These are phyloP conservation scores for Hippocampus barbouri DNA, from an alignment of 2,113 vertebrate genomes.

Conservation along the genomic window DNA sequence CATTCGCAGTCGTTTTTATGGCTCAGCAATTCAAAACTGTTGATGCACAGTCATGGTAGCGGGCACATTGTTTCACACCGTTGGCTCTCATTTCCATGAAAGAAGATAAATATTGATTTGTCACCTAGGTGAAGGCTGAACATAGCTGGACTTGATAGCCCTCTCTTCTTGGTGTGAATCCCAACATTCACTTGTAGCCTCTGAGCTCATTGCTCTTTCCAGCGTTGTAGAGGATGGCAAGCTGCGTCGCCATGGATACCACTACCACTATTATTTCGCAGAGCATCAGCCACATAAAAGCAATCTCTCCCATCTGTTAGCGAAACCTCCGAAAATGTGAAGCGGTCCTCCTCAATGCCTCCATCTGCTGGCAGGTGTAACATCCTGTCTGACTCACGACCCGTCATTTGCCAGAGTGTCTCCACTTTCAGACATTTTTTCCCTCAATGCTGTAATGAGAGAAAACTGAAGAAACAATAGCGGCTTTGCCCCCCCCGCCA, in stretches of 20 bases:
- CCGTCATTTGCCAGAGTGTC: conserved; percentile 46
- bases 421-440: conserved; percentile 17
- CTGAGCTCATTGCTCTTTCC: conserved; percentile 36
- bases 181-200: conserved; percentile 19
- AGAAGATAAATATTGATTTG: conserved; percentile 31
- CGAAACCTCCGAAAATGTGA: conserved; percentile 29
- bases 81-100: conserved; percentile 4
- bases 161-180: conserved; percentile 41
- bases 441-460: not conserved
- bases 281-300: conserved; percentile 32
- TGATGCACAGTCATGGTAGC: conserved; percentile 4
- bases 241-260: conserved; percentile 54
- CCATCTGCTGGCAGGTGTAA: conserved; percentile 41
- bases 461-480: conserved; percentile 14
- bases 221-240: conserved; percentile 27
- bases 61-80: not conserved
- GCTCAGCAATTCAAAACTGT: not conserved
- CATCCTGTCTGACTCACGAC: conserved; percentile 57
- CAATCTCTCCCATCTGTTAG: conserved; percentile 41
- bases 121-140: conserved; percentile 19
- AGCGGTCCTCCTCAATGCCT: conserved; percentile 26
- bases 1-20: not conserved
- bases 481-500: conserved; percentile 12
- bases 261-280: conserved; percentile 47
- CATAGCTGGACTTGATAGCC: conserved; percentile 8